phyloP scores from a whole-genome alignment of 2,113 vertebrate genomes.

The Trichechus manatus region DNA sequence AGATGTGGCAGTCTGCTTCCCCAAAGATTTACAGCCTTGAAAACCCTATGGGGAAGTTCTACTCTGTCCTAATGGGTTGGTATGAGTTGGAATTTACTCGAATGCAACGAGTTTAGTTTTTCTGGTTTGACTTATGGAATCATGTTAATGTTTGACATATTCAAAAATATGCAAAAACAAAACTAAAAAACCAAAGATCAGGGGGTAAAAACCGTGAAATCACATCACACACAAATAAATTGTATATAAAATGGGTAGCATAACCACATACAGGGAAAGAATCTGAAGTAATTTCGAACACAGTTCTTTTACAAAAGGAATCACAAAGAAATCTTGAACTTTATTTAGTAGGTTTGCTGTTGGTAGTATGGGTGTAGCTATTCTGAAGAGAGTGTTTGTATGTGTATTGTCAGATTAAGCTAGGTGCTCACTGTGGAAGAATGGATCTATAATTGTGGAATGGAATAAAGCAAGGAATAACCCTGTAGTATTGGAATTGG shows the following conservation, averaged over 20 bases:
- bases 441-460: neutral
- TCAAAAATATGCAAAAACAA: neutral
- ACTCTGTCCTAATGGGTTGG: too few species aligned
- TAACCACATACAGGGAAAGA: neutral
- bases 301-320: neutral
- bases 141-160: neutral
- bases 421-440: neutral
- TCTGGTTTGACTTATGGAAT: neutral
- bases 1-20: too few species aligned
- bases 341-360: neutral
- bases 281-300: neutral
- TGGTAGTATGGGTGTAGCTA: neutral
- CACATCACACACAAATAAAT: neutral
- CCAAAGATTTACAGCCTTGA: too few species aligned
- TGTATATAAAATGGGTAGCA: neutral
- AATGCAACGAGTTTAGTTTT: too few species aligned
- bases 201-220: neutral
- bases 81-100: too few species aligned
- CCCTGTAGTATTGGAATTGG: neutral
- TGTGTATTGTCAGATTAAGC: neutral
- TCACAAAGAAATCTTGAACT: neutral
- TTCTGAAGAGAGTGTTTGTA: neutral
- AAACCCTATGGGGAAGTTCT: too few species aligned
- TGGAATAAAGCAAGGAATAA: neutral
- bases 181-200: neutral